phyloP scores from a whole-genome alignment of 2,113 vertebrate genomes.

The Lophochroa leadbeateri region DNA sequence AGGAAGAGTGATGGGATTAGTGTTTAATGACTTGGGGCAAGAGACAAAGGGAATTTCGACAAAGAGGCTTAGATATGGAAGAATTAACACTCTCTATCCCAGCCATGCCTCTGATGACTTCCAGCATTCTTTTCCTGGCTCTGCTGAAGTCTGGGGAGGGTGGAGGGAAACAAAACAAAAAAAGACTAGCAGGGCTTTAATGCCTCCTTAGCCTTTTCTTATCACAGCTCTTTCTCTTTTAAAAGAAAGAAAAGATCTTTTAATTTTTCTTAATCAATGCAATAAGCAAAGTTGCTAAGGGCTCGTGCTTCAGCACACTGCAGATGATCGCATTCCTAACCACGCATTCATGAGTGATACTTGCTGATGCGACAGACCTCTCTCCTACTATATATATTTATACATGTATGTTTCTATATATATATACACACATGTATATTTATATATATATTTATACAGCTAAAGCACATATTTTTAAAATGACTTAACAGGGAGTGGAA shows the following conservation, averaged over 20 bases:
- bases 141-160: slow-evolving; percentile 1
- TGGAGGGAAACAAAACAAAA: background rate
- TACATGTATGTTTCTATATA: background rate
- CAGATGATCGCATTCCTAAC: background rate
- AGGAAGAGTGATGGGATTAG: slow-evolving; percentile 99
- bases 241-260: slow-evolving; percentile 59
- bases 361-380: background rate
- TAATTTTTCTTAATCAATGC: slow-evolving; percentile 59
- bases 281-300: background rate
- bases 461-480: background rate
- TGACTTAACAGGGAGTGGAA: background rate
- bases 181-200: slow-evolving; percentile 62
- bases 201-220: slow-evolving; percentile 69
- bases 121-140: slow-evolving; percentile 78
- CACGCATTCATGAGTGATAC: background rate
- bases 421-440: background rate
- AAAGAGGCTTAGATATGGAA: slow-evolving; percentile 91
- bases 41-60: slow-evolving; percentile 87
- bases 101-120: slow-evolving; percentile 79
- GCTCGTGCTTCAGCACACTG: background rate
- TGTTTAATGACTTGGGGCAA: slow-evolving; percentile 99
- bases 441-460: background rate
- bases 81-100: slow-evolving; percentile 90
- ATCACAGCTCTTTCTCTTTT: slow-evolving; percentile 7
- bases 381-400: background rate